A percentile compares a stretch with the other conserved stretches of the same genome.
Conservation (phyloP, 2,797 vertebrate species). For the Onychomys leucogaster region DNA sequence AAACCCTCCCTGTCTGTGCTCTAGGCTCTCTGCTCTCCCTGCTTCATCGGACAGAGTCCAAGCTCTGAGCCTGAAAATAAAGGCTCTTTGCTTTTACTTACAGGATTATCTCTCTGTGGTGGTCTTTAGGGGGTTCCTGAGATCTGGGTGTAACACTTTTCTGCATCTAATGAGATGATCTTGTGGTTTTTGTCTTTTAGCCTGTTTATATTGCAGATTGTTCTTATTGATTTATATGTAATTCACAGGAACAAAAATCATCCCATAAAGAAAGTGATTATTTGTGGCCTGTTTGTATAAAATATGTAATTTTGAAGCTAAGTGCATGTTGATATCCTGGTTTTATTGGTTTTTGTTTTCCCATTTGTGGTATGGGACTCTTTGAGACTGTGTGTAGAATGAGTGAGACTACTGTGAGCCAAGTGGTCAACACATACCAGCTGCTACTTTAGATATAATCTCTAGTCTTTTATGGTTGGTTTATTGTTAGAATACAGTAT, state of each 20-base stretch:
- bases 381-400: not conserved
- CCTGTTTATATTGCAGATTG: not conserved
- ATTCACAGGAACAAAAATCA: not conserved
- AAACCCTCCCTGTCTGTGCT: too few relatives aligned
- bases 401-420: not conserved
- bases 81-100: too few relatives aligned
- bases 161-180: not conserved
- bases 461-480: not conserved
- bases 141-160: too few relatives aligned
- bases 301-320: not conserved
- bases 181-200: not conserved
- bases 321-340: not conserved
- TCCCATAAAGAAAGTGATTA: not conserved
- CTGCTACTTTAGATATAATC: not conserved
- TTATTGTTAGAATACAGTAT: not conserved
- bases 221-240: not conserved
- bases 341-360: not conserved
- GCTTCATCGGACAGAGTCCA: too few relatives aligned
- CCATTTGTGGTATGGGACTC: not conserved
- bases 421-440: not conserved
- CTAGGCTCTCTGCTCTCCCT: too few relatives aligned
- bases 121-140: too few relatives aligned
- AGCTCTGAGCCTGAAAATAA: too few relatives aligned
- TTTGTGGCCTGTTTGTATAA: not conserved
- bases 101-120: too few relatives aligned